phyloP scores from a whole-genome alignment of 2,888 invertebrate species.

The Operophtera brumata region DNA sequence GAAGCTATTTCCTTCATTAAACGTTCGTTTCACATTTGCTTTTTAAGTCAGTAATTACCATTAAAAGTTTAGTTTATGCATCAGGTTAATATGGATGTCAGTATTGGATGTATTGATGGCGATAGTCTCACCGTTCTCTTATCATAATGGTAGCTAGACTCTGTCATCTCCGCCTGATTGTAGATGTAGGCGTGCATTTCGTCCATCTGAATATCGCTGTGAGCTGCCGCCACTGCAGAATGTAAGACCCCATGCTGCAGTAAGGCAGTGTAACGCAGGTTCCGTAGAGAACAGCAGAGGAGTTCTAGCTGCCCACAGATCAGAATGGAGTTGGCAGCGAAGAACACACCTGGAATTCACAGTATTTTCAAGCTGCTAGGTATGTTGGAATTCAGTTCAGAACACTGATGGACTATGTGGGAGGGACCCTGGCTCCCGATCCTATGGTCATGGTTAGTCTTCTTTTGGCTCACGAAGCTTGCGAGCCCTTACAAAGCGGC shows the following conservation, averaged over 20 bases:
- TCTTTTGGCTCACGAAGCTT: too few species aligned
- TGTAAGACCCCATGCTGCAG: slow-evolving; percentile 51
- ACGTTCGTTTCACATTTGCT: too few species aligned
- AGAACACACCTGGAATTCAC: slow-evolving; percentile 58
- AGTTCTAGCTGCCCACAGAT: slow-evolving; percentile 72
- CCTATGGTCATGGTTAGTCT: too few species aligned
- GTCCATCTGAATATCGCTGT: slow-evolving; percentile 46
- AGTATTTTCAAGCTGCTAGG: not conserved
- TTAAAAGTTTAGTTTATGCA: too few species aligned
- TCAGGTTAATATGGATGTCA: too few species aligned
- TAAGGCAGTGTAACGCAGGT: slow-evolving; percentile 61
- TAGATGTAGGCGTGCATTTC: slow-evolving; percentile 60
- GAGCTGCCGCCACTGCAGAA: slow-evolving; percentile 34
- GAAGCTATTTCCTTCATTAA: too few species aligned
- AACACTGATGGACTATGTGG: too few species aligned
- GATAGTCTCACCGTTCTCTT: slow-evolving; percentile 47
- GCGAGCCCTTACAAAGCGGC: too few species aligned
- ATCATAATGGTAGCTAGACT: slow-evolving; percentile 61
- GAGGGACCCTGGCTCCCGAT: too few species aligned
- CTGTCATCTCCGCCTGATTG: slow-evolving; percentile 48
- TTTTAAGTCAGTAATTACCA: too few species aligned
- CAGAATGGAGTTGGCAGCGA: slow-evolving; percentile 63
- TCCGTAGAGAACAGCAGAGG: slow-evolving; percentile 65
- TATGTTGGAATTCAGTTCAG: not conserved
- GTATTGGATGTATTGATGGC: too few species aligned